Percentiles rank a stretch among this genome's conserved stretches.
These are phyloP conservation scores for Hylia prasina DNA, from an alignment of 2,113 vertebrate genomes.

Conservation along the genomic window DNA sequence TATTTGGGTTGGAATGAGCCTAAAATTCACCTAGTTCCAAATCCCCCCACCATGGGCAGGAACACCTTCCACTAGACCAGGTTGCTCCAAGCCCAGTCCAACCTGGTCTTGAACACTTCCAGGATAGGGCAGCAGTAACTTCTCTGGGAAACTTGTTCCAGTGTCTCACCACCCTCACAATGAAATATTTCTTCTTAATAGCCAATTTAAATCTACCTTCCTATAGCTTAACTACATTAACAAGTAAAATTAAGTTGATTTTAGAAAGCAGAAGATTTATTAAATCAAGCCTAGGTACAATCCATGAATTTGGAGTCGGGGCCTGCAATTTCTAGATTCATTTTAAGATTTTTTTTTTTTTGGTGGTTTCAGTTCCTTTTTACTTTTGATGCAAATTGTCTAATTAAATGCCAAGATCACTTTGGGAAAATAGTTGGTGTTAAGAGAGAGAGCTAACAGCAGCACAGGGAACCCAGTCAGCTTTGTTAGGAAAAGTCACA, in stretches of 20 bases:
- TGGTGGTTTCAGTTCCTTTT: neutral
- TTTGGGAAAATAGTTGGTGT: neutral
- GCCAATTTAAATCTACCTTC: neutral
- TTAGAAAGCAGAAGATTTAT: neutral
- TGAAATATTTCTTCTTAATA: neutral
- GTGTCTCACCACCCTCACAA: neutral
- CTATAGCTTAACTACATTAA: neutral
- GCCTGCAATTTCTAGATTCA: neutral
- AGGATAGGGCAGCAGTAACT: neutral
- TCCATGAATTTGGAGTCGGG: neutral
- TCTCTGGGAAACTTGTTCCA: neutral
- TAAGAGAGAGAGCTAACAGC: neutral
- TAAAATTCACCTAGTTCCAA: neutral
- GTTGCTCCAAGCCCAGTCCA: fast-evolving
- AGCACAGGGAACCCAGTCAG: neutral
- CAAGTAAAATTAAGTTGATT: neutral
- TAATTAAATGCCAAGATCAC: neutral
- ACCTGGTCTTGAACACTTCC: neutral
- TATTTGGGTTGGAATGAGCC: neutral
- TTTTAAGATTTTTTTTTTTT: neutral
- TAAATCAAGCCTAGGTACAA: neutral
- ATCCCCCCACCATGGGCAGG: neutral
- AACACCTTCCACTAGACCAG: neutral
- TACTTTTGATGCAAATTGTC: neutral
- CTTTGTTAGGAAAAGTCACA: neutral